Base-by-base conservation (phyloP, 2,888 invertebrate species). In the Tetheella fluctuosa region DNA sequence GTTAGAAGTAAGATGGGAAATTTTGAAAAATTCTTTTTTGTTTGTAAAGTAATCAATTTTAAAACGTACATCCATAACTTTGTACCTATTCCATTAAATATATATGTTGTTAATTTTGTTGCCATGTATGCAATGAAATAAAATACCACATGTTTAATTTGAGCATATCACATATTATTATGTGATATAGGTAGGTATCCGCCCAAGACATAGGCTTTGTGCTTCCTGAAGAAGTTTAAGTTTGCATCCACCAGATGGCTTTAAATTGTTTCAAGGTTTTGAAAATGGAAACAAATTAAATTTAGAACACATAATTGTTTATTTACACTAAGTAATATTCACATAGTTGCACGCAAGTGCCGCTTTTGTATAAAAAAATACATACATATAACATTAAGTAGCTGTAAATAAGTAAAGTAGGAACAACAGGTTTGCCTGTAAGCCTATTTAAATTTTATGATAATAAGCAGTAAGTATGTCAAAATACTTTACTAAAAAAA, bases 291-390 rank as follows among this genome's bases (percentile, higher is more conserved):
- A 70, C 80, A 75, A 75, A 67, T 59, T 70, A 61, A 67, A 64
- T 58, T 79, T 81, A 83, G 89, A 91, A 91, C 91, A 91, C 91
- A 89, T 90, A 91, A 84, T 86, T 84, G 80, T 90, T 89, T 91
- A 91, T 90, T 91, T 91, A 91, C 90, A 91, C 81, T 83, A 86
- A 83, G 81, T 81, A 86, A 85, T 90, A 87, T 90, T 86, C 86
- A 89, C 88, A 88, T 78, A 79, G 71, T 78, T 68, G 70, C 76
- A 71, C 73, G 69, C 62, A 34, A 53, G 69, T 74, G 74, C 74
- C 60, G 62, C 69, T 76, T 69, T 68, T 71, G 71, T 76, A 77
- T 68, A 76, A 74, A 71, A 67, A 63, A 63, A 68, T 63, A 63
- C 67, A 70, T 64, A 61, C 65, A 63, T 66, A 70, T 34, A 70